Evolutionary conservation across 1,140 invertebrate genomes (phyloP).

Genomic region (Drosophila ironensis): DNA sequence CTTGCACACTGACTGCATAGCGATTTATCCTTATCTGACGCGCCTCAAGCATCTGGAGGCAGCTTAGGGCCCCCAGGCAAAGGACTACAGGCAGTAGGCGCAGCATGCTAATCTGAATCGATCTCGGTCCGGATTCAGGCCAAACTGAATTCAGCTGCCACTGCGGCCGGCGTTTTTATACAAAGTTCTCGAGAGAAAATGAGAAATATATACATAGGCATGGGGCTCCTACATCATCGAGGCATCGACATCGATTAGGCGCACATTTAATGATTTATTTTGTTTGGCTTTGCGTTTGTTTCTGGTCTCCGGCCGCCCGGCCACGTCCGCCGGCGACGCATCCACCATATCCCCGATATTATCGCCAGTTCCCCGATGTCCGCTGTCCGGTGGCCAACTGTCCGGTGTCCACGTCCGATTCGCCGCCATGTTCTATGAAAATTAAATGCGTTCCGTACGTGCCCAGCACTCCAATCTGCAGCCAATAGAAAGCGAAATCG

Average conservation of each 20-base stretch:
- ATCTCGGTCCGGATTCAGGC: constrained; percentile 29
- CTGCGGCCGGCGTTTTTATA: constrained; percentile 54
- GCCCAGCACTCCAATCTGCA: constrained; percentile 37
- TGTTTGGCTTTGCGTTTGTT: constrained; percentile 41
- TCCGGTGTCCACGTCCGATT: constrained; percentile 58
- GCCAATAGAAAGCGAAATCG: constrained; percentile 41
- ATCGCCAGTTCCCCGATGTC: constrained; percentile 20
- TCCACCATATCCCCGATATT: constrained; percentile 39
- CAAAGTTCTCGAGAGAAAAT: constrained; percentile 70
- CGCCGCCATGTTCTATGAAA: constrained; percentile 75
- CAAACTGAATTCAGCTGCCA: constrained; percentile 52
- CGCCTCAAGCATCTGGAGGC: constrained; percentile 14
- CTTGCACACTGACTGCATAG: constrained; percentile 60
- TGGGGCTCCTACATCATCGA: constrained; percentile 36
- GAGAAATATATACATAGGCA: constrained; percentile 22
- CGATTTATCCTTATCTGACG: constrained; percentile 73
- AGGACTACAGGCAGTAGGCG: constrained; percentile 25
- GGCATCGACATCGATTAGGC: constrained; percentile 61
- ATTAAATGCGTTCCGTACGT: constrained; percentile 73
- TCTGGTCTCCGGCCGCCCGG: constrained; percentile 43
- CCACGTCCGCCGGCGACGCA: constrained; percentile 52
- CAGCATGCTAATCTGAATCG: constrained; percentile 45
- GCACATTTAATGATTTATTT: constrained; percentile 76
- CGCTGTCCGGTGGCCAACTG: constrained; percentile 19
- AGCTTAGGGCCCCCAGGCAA: constrained; percentile 19